Evolutionary conservation across 2,888 invertebrate species (phyloP), one percentile per base, ranked within the genome.

Genomic region (Lottia scabra): DNA sequence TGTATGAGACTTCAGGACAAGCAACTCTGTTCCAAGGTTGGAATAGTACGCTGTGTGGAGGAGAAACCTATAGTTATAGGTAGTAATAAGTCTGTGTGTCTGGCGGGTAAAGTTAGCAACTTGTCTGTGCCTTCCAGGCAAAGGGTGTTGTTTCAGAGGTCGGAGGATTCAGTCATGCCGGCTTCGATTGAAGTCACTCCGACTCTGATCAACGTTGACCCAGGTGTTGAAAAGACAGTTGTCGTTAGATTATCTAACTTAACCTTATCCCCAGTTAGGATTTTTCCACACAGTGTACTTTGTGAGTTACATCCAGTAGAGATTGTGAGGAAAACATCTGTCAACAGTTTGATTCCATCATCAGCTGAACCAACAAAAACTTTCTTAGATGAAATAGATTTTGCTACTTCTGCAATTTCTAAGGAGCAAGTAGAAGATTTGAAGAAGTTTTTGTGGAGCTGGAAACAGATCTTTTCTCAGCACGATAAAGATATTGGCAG

Each of bases 401-500:
- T 38, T 38, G 38, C 38, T 10, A 38, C 38, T 38, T 38, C 38
- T 8, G 38, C 38, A 38, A 38, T 38, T 38, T 38, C 38, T 38
- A 38, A 38, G 38, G 38, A 38, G 1, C 38, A 38, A 38, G 38
- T 38, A 10, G 38, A 8, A 1, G 38, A 38, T 1, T 38, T 38
- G 10, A 38, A 38, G 38, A 38, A 38, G 38, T 38, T 38, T 38
- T 38, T 38, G 38, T 38, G 8, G 38, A 38, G 38, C 5, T 38
- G 38, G 38, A 38, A 38, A 38, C 38, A 38, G 1, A 38, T 38
- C 38, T 38, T n/a, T 38, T 38, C 38, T 38, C 38, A 38, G 10
- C 38, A 38, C 10, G 38, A 38, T 3, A 64, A 26, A 1, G 76
- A 75, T 26, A 19, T 68, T 26, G 72, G 72, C 0, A 45, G 63